Percentiles rank a stretch among this genome's conserved stretches.
Evolutionary conservation across 2,797 vertebrate genomes (phyloP).

Genomic region (Rachycentron canadum): DNA sequence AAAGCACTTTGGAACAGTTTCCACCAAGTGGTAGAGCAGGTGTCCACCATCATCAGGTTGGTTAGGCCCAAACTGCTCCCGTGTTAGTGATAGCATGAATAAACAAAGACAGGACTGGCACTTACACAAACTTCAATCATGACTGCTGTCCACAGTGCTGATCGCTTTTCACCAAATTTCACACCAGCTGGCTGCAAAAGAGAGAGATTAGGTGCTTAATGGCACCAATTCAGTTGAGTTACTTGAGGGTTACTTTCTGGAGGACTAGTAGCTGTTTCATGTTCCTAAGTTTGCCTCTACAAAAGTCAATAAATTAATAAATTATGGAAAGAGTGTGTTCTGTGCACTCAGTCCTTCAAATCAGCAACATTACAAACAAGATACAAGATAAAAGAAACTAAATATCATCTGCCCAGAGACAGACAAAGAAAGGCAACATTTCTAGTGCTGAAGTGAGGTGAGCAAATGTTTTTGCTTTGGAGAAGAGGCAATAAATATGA

Average conservation of each 20-base stretch:
- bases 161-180: neutral
- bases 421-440: neutral
- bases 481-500: neutral
- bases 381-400: neutral
- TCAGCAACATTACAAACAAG: neutral
- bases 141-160: constrained; percentile 19
- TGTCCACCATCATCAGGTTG: neutral
- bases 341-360: neutral
- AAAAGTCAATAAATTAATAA: too few relatives aligned
- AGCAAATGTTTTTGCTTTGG: neutral
- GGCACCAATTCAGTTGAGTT: neutral
- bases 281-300: neutral
- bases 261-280: neutral
- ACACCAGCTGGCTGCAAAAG: neutral
- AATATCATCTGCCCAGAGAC: too few relatives aligned
- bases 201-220: neutral
- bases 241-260: neutral
- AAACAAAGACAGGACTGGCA: neutral
- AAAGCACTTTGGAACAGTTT: constrained; percentile 30
- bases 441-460: neutral
- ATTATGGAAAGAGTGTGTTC: neutral
- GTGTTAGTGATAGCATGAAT: neutral
- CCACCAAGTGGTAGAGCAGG: neutral
- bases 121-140: constrained; percentile 3
- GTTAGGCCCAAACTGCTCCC: neutral